Conservation (phyloP, 2,113 vertebrate species). For the Apodemus speciosus region DNA sequence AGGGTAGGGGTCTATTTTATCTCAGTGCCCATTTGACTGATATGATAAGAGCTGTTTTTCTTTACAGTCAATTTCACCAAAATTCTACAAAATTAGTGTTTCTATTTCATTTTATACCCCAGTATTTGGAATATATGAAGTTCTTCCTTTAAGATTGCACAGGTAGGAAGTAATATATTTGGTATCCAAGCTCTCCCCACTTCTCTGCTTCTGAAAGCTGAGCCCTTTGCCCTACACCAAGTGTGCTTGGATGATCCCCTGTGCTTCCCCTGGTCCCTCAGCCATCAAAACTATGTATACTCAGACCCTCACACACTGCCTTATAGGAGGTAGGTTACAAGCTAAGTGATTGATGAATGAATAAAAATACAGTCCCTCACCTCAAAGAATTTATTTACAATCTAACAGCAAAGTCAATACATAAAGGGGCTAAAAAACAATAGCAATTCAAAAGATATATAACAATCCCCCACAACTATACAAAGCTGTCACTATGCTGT, state of each 20-base stretch:
- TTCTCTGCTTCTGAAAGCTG: not conserved
- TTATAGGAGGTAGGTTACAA: constrained; percentile 5
- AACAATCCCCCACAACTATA: constrained; percentile 62
- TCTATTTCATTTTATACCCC: not conserved
- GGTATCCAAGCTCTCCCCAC: not conserved
- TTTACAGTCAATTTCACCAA: not conserved
- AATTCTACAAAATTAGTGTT: not conserved
- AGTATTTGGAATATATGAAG: not conserved
- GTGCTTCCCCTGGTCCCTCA: not conserved
- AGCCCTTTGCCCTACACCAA: not conserved
- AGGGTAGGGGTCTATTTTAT: not conserved
- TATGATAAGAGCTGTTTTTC: not conserved
- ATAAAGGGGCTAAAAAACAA: constrained; percentile 68
- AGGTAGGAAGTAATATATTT: not conserved
- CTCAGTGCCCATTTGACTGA: not conserved
- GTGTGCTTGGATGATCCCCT: not conserved
- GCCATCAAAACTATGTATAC: constrained; percentile 19
- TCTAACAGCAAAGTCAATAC: constrained; percentile 65
- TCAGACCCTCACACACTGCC: not conserved
- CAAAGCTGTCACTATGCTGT: constrained; percentile 49
- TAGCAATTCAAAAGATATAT: constrained; percentile 74
- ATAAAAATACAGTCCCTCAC: constrained; percentile 65
- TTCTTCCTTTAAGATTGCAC: not conserved
- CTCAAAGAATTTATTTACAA: constrained; percentile 71
- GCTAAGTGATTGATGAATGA: constrained; percentile 70